phyloP scores from a whole-genome alignment of 2,113 vertebrate genomes.

The Planiliza haematocheilus region DNA sequence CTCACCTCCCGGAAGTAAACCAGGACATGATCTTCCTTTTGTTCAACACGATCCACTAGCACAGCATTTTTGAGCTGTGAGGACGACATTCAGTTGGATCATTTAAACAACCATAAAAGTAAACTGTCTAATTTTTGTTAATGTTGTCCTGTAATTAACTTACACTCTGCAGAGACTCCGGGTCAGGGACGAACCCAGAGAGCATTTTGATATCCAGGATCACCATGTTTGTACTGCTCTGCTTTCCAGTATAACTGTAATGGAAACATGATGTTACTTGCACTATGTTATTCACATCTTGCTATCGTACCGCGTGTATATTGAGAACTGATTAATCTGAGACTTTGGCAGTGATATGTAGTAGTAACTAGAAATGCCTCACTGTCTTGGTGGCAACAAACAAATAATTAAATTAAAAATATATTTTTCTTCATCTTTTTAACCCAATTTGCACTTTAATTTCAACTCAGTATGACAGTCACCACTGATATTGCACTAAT shows the following conservation, averaged over 20 bases:
- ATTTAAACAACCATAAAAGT: neutral
- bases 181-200: slow-evolving; percentile 71
- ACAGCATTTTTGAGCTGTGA: slow-evolving; percentile 51
- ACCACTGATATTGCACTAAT: too few relatives aligned
- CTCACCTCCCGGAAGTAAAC: slow-evolving; percentile 75
- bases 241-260: slow-evolving; percentile 48
- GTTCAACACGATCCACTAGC: slow-evolving; percentile 73
- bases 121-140: neutral
- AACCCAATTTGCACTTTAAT: too few relatives aligned
- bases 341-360: too few relatives aligned
- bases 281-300: too few relatives aligned
- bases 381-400: too few relatives aligned
- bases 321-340: too few relatives aligned
- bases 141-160: neutral
- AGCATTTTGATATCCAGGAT: slow-evolving; percentile 77
- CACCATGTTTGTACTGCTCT: slow-evolving; percentile 73
- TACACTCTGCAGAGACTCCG: slow-evolving; percentile 28
- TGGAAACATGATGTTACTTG: too few relatives aligned
- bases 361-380: too few relatives aligned
- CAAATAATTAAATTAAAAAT: too few relatives aligned
- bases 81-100: neutral
- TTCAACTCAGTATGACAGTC: too few relatives aligned
- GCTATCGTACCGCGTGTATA: too few relatives aligned
- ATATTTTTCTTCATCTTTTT: too few relatives aligned
- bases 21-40: slow-evolving; percentile 64